Percentiles rank a stretch among this genome's conserved stretches.
phyloP scores from a whole-genome alignment of 2,113 vertebrate genomes.

The Poeciliopsis occidentalis region DNA sequence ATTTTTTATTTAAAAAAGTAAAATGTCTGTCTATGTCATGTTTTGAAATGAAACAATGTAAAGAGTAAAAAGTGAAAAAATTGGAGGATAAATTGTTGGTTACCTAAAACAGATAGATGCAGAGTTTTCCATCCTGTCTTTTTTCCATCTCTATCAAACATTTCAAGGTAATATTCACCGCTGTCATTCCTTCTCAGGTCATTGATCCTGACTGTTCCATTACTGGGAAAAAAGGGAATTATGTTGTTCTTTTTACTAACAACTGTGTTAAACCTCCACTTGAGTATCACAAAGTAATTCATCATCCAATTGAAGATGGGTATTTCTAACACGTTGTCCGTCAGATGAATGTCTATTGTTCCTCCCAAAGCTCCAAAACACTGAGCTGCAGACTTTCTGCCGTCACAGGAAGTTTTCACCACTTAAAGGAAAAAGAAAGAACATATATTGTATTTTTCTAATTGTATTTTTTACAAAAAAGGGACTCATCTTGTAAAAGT shows the following conservation, averaged over 20 bases:
- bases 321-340: neutral
- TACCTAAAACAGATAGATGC: slow-evolving; percentile 48
- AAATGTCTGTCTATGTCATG: neutral
- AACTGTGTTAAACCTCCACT: rapidly evolving
- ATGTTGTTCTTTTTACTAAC: rapidly evolving
- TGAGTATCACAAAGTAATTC: neutral
- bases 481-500: no score
- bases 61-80: neutral
- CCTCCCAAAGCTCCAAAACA: slow-evolving; percentile 61
- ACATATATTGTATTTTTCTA: no score
- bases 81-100: neutral
- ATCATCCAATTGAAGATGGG: rapidly evolving
- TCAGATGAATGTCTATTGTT: slow-evolving; percentile 17
- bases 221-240: slow-evolving; percentile 4
- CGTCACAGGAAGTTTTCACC: neutral
- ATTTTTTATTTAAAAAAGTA: no score
- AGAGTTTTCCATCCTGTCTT: rapidly evolving
- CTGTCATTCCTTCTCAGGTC: slow-evolving; percentile 29
- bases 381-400: slow-evolving; percentile 27
- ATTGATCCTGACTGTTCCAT: slow-evolving; percentile 46
- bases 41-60: neutral
- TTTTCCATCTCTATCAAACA: neutral
- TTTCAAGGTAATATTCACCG: slow-evolving; percentile 9
- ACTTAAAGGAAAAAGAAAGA: no score
- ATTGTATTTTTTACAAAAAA: no score